These are phyloP conservation scores for Suncus etruscus DNA, from an alignment of 2,113 vertebrate species.

Conservation along the genomic window DNA sequence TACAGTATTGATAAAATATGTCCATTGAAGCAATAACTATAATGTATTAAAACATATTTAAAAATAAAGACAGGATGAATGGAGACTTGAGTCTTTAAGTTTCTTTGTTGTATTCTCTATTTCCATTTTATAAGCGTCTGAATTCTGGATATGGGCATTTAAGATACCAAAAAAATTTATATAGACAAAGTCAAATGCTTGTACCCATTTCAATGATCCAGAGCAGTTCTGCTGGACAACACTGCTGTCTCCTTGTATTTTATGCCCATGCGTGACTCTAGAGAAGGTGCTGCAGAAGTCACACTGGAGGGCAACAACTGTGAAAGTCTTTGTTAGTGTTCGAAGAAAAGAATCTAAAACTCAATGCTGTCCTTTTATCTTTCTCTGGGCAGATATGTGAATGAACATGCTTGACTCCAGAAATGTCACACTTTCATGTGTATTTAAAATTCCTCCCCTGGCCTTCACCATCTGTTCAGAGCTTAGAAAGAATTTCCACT, in stretches of 20 bases:
- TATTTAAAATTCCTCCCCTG: fast-evolving
- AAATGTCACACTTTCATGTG: background rate
- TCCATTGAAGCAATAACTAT: no score
- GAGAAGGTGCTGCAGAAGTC: constrained; percentile 57
- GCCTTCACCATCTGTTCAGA: background rate
- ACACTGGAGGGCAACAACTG: background rate
- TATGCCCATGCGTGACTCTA: background rate
- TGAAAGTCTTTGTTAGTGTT: background rate
- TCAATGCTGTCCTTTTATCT: background rate
- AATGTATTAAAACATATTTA: no score
- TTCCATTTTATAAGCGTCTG: background rate
- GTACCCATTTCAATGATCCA: background rate
- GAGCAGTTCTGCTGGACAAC: background rate
- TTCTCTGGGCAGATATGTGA: background rate
- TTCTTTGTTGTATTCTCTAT: background rate
- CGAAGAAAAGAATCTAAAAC: background rate
- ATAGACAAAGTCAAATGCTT: constrained; percentile 12
- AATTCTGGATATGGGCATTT: background rate
- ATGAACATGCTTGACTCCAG: background rate
- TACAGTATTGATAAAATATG: no score
- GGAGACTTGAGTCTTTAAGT: no score
- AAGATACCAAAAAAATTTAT: background rate
- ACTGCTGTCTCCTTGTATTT: background rate
- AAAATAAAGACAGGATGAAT: no score
- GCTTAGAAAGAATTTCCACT: background rate